Conservation (phyloP, 2,113 vertebrate species). For the Peromyscus maniculatus region DNA sequence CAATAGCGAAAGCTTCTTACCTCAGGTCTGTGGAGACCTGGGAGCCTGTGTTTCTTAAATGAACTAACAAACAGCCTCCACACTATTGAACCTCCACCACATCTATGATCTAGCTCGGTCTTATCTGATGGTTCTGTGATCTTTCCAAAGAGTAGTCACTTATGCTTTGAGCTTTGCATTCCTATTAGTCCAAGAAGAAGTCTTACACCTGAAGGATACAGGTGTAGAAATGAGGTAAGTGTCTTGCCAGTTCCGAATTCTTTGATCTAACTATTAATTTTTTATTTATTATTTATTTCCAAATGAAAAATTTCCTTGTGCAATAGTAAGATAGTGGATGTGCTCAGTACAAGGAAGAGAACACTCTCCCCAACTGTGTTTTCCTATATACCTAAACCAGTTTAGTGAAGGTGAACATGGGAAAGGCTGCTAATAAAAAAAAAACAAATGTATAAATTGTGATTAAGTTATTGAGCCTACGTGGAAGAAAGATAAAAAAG, state of each 20-base stretch:
- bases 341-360: neutral
- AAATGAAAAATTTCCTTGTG: neutral
- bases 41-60: neutral
- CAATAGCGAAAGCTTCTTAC: neutral
- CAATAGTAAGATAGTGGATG: neutral
- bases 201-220: neutral
- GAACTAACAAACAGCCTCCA: neutral
- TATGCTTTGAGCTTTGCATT: neutral
- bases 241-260: neutral
- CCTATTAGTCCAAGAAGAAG: neutral
- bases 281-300: neutral
- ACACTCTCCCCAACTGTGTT: neutral
- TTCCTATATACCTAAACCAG: neutral
- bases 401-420: neutral
- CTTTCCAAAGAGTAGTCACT: neutral
- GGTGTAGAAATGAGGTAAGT: neutral
- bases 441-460: neutral
- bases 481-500: constrained; percentile 31
- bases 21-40: neutral
- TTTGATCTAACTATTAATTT: neutral
- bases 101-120: neutral
- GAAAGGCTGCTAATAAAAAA: neutral
- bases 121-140: neutral
- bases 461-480: neutral
- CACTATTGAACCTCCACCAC: neutral